These are phyloP conservation scores for Indicator maculatus DNA, from an alignment of 2,113 vertebrate species.

Conservation along the genomic window DNA sequence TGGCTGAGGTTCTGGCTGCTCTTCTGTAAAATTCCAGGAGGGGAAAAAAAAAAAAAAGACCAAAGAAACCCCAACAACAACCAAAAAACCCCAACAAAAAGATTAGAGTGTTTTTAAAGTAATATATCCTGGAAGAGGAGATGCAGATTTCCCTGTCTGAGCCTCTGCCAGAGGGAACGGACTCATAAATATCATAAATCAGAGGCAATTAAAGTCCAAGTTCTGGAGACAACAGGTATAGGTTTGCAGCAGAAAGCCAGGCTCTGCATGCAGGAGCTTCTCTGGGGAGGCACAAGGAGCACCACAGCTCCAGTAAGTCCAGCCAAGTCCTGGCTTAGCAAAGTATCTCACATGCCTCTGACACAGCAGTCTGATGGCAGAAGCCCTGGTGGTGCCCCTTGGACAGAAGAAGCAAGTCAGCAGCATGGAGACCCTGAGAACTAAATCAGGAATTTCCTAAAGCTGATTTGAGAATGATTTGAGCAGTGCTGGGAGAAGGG, in stretches of 20 bases:
- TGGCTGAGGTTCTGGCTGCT: neutral
- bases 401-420: neutral
- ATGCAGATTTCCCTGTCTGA: conserved; percentile 6
- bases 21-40: conserved; percentile 7
- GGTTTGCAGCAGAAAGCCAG: neutral
- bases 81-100: neutral
- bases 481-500: too few species aligned
- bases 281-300: neutral
- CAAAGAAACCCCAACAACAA: too few species aligned
- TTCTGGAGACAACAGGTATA: neutral
- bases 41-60: too few species aligned
- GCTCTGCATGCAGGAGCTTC: neutral
- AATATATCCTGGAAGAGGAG: conserved; percentile 23
- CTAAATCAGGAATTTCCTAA: neutral
- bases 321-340: neutral
- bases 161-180: conserved; percentile 18
- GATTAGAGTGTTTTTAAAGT: neutral
- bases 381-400: neutral
- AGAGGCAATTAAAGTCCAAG: neutral
- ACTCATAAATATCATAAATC: conserved; percentile 13
- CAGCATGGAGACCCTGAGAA: neutral
- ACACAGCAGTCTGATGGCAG: neutral
- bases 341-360: neutral
- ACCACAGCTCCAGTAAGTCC: neutral
- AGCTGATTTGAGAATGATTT: neutral